phyloP scores from a whole-genome alignment of 1,140 invertebrate species.

The Drosophila guanche region DNA sequence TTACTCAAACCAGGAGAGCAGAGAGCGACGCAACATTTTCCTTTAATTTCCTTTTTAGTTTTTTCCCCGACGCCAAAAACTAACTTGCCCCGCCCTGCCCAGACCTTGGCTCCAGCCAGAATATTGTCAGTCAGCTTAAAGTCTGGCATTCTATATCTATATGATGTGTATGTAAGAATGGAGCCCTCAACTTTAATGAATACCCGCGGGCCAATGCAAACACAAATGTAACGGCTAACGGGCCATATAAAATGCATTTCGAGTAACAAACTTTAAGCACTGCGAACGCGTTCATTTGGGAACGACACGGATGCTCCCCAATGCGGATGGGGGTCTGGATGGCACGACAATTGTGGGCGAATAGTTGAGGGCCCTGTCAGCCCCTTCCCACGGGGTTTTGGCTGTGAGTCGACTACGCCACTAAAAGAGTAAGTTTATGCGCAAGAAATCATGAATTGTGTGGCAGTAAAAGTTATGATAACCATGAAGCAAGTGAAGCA shows the following conservation, averaged over 20 bases:
- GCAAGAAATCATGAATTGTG: background rate
- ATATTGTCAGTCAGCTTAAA: conserved; percentile 74
- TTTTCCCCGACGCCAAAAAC: conserved; percentile 58
- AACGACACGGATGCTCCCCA: conserved; percentile 31
- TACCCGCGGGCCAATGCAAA: conserved; percentile 69
- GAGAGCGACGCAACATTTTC: conserved; percentile 68
- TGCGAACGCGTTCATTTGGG: conserved; percentile 72
- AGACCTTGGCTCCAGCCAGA: conserved; percentile 22
- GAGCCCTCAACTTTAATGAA: conserved; percentile 64
- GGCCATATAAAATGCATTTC: conserved; percentile 79
- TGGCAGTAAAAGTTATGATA: too few species aligned
- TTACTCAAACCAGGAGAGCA: conserved; percentile 64
- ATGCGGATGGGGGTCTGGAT: background rate
- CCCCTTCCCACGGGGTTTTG: conserved; percentile 10
- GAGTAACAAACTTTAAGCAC: conserved; percentile 75
- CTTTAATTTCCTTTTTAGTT: conserved; percentile 79
- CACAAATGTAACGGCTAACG: conserved; percentile 69
- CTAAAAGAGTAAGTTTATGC: conserved; percentile 27
- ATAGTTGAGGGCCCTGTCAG: conserved; percentile 24
- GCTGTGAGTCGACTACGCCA: conserved; percentile 23
- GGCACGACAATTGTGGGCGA: conserved; percentile 26
- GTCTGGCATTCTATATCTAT: conserved; percentile 12
- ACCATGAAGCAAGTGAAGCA: too few species aligned
- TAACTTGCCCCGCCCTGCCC: conserved; percentile 49
- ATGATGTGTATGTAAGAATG: conserved; percentile 32